Base-by-base conservation (phyloP, 1,140 invertebrate genomes). In the Hirudo medicinalis region DNA sequence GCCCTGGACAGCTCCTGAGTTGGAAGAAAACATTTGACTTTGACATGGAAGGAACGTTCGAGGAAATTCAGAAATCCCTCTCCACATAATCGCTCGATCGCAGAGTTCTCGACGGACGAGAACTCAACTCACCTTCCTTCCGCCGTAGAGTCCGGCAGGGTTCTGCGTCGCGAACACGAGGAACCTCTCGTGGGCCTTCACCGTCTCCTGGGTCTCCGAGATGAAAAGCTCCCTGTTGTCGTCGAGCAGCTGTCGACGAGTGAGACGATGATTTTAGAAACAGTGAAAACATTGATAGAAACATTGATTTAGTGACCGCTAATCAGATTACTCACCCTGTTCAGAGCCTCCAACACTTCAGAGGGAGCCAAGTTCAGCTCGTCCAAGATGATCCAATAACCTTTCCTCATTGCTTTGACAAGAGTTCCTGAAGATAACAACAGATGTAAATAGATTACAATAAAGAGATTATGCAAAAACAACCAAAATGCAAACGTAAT, bases 131-230 rank as follows among this genome's bases (percentile, higher is more conserved):
- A 86, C 89, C 85, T 99, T 99, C 70, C 97, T 84, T 8, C 97
- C 97, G 25, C 94, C 95, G 79, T 99, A 99, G 1, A 90, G 82
- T 4, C 95, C 97, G 8, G 95, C 92, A 20, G 97, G 97, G 86
- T 99, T 99, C 83, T 99, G 95, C 0, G 97, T 99, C 0, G 96
- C 97, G 82, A 99, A 99, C 0, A 99, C 82, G 88, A 94, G 91
- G 78, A 99, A 99, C 75, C 90, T 89, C 0, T 88, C 86, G 85
- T 99, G 90, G 8, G 97, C 97, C 83, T 89, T 92, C 0, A 99
- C 87, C 15, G 88, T 86, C 75, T 90, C 87, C 81, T 97, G 93
- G 0, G 92, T 97, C 84, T 99, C 97, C 0, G 95, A 87, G 74
- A 99, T 97, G 76, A 92, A 99, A 0, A 99, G 81, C 81, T 99